Conservation (phyloP, 2,888 invertebrate genomes). For the Cosmorhoe ocellata region DNA sequence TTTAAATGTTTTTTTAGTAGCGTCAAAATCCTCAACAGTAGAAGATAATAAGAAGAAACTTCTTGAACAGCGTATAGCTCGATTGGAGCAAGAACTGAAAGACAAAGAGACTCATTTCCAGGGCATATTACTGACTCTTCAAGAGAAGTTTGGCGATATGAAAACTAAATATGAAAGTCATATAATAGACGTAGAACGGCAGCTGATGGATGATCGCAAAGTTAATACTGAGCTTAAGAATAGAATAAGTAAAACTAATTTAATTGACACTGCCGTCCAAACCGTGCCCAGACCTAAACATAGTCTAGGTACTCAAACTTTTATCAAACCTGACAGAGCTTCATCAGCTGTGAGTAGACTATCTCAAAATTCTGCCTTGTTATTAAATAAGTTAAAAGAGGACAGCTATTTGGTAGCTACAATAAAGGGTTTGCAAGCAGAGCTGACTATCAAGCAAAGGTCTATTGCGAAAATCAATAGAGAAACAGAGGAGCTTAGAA, state of each 20-base stretch:
- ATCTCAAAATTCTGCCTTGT: constrained; percentile 79
- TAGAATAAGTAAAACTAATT: constrained; percentile 69
- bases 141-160: constrained; percentile 89
- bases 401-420: constrained; percentile 90
- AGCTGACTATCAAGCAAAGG: constrained; percentile 88
- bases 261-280: constrained; percentile 70
- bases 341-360: constrained; percentile 77
- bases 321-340: constrained; percentile 63
- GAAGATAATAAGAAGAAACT: constrained; percentile 83
- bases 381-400: constrained; percentile 83
- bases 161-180: constrained; percentile 89
- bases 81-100: constrained; percentile 87
- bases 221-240: constrained; percentile 78
- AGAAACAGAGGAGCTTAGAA: constrained; percentile 89
- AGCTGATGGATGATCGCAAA: constrained; percentile 78
- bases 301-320: constrained; percentile 61
- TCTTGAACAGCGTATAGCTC: constrained; percentile 87
- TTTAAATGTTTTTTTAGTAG: constrained; percentile 64
- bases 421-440: constrained; percentile 89
- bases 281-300: constrained; percentile 62
- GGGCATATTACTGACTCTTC: constrained; percentile 86
- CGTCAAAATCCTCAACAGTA: constrained; percentile 80
- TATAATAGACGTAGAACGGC: constrained; percentile 88
- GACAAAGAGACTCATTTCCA: constrained; percentile 88
- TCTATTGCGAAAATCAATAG: constrained; percentile 87